Evolutionary conservation across 2,113 vertebrate species (phyloP).

Genomic region (Myotis brandtii): DNA sequence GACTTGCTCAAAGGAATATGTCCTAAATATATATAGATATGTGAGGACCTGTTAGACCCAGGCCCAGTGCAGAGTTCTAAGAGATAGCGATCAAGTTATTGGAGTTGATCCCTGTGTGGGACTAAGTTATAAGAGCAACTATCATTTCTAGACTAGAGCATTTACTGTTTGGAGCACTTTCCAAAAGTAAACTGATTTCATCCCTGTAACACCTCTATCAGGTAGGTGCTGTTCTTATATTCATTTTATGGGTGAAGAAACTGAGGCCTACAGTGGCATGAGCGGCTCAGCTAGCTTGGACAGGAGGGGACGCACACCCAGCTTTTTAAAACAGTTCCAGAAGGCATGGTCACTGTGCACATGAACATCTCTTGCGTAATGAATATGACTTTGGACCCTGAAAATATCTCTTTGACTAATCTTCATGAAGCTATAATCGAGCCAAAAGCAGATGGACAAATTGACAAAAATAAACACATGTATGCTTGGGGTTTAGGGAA

Average conservation of each 20-base stretch:
- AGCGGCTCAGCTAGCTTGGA: not conserved
- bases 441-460: not conserved
- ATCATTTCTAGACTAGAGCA: not conserved
- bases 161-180: accelerated
- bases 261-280: not conserved
- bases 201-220: not conserved
- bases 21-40: not conserved
- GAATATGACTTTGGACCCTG: not conserved
- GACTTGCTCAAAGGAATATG: not conserved
- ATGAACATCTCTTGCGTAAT: accelerated
- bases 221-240: too few species aligned
- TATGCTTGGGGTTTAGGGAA: not conserved
- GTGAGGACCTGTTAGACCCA: not conserved
- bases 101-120: not conserved
- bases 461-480: not conserved
- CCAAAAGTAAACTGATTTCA: not conserved
- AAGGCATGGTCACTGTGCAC: not conserved
- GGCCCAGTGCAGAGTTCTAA: not conserved
- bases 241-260: not conserved
- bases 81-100: accelerated
- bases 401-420: not conserved
- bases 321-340: not conserved
- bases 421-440: not conserved
- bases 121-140: too few species aligned
- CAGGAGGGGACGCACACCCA: accelerated